Evolutionary conservation across 2,113 vertebrate genomes (phyloP).

Genomic region (Zosterops hypoxanthus): DNA sequence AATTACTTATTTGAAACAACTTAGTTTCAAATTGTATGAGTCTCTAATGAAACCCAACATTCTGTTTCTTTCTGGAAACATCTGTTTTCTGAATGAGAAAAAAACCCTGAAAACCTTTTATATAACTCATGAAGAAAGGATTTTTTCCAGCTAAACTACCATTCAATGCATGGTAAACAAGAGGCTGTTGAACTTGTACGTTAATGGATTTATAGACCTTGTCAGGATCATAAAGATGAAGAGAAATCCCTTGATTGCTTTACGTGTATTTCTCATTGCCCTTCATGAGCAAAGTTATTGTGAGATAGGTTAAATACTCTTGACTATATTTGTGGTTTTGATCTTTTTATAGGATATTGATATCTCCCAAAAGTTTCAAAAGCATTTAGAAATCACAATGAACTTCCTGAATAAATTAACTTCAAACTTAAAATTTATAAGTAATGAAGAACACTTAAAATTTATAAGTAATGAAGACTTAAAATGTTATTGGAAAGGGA

Average conservation of each 20-base stretch:
- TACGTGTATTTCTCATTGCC: neutral
- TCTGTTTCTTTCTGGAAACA: conserved; percentile 27
- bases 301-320: neutral
- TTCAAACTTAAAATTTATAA: neutral
- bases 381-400: neutral
- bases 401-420: neutral
- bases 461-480: neutral
- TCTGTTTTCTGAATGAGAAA: neutral
- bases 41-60: conserved; percentile 43
- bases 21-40: neutral
- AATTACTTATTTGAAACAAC: conserved; percentile 11
- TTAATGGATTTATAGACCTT: conserved; percentile 26
- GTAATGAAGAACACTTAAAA: neutral
- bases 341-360: neutral
- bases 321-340: neutral
- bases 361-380: neutral
- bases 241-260: neutral
- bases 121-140: neutral
- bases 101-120: neutral
- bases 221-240: conserved; percentile 6
- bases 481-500: neutral
- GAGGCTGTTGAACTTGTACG: neutral
- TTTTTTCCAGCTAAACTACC: neutral
- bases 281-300: neutral
- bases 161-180: neutral